Evolutionary conservation across 37 sponge, comb jelly and placozoan species (phyloP).

Genomic region (Amphimedon queenslandica): DNA sequence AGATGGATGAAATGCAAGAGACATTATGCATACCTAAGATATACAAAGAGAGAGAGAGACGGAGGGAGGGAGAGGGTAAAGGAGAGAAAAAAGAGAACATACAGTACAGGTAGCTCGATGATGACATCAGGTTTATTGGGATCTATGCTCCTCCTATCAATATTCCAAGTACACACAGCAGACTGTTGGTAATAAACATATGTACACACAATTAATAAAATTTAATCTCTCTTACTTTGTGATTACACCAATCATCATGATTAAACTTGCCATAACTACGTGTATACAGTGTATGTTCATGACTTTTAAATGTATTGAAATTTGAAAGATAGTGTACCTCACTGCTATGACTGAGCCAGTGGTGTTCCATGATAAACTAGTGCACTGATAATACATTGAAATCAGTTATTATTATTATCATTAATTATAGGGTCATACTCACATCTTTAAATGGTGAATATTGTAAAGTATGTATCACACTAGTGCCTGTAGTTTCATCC

Average conservation of each 20-base stretch:
- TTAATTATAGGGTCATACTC: too few species aligned
- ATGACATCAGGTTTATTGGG: conserved; percentile 60
- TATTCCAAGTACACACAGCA: conserved; percentile 78
- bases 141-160: conserved; percentile 58
- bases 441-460: conserved; percentile 27
- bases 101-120: conserved; percentile 73
- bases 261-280: conserved; percentile 69
- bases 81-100: too few species aligned
- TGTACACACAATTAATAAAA: too few species aligned
- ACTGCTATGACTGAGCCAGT: conserved; percentile 75
- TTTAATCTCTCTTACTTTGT: conserved; percentile 71
- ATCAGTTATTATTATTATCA: too few species aligned
- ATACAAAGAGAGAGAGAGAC: background rate
- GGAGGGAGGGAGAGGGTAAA: too few species aligned
- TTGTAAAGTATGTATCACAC: conserved; percentile 52
- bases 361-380: conserved; percentile 76
- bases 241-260: conserved; percentile 80
- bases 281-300: background rate
- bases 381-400: conserved; percentile 59
- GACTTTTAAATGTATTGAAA: background rate
- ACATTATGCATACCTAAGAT: conserved; percentile 48
- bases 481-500: conserved; percentile 39
- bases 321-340: conserved; percentile 21
- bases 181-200: too few species aligned
- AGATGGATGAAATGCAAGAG: conserved; percentile 71